Percentiles rank a stretch among this genome's conserved stretches.
Evolutionary conservation across 37 sponge, comb jelly and placozoan species (phyloP).

Genomic region (Lycopodina hypogea): DNA sequence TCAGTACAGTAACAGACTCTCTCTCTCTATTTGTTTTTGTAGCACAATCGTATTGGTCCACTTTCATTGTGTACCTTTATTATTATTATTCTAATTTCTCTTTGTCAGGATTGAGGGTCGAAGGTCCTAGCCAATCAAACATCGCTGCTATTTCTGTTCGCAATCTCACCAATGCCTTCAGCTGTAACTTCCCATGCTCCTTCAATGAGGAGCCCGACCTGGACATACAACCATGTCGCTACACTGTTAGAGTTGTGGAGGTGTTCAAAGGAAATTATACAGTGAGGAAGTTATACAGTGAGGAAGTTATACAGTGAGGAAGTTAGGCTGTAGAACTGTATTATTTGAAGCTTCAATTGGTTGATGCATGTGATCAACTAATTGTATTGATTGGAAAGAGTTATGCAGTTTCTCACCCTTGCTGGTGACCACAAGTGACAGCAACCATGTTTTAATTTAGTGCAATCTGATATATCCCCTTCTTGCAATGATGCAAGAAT

Average conservation of each 20-base stretch:
- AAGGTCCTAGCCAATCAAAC: not conserved
- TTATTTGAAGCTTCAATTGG: no score
- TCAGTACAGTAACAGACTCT: no score
- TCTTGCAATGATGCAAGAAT: no score
- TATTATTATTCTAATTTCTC: not conserved
- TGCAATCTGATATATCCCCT: no score
- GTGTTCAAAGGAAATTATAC: conserved; percentile 14
- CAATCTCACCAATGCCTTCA: not conserved
- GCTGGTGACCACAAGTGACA: no score
- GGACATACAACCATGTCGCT: conserved; percentile 3
- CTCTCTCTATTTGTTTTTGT: not conserved
- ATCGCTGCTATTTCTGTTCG: not conserved
- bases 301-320: not conserved
- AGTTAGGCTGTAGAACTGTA: not conserved
- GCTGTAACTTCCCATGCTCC: not conserved
- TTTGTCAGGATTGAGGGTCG: not conserved
- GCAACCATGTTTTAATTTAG: no score
- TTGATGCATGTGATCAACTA: no score
- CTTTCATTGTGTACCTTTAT: not conserved
- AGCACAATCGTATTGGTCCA: not conserved
- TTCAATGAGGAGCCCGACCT: not conserved
- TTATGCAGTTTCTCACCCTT: no score
- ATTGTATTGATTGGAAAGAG: no score
- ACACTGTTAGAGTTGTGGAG: not conserved
- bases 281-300: not conserved